phyloP scores from a whole-genome alignment of 2,888 invertebrate species.

The Drosophila infuscata region DNA sequence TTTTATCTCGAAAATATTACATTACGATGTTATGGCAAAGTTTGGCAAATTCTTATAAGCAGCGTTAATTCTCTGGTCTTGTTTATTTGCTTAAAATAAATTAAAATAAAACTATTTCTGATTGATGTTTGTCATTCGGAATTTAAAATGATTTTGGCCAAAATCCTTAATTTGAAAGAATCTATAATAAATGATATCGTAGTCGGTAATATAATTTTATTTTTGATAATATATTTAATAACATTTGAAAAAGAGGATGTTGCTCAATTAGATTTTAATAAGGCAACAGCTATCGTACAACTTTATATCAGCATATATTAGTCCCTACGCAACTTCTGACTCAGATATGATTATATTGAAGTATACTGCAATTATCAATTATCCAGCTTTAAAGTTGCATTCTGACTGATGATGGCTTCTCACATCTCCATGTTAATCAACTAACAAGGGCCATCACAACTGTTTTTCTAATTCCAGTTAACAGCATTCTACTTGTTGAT shows the following conservation, averaged over 20 bases:
- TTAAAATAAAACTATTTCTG: neutral
- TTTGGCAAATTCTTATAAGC: neutral
- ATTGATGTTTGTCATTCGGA: too few relatives aligned
- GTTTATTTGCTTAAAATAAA: neutral
- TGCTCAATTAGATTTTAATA: too few relatives aligned
- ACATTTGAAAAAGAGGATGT: neutral
- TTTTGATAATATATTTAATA: neutral
- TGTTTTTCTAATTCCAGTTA: neutral
- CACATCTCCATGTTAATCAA: neutral
- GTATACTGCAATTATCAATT: neutral
- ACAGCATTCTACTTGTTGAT: neutral
- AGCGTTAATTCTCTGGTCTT: neutral
- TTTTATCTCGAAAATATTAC: neutral
- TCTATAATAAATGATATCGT: too few relatives aligned
- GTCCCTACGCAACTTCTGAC: too few relatives aligned
- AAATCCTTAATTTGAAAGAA: too few relatives aligned
- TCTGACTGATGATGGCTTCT: neutral
- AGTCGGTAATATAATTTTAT: neutral
- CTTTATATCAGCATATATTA: too few relatives aligned
- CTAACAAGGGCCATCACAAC: neutral
- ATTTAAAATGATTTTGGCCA: neutral
- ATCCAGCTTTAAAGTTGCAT: neutral
- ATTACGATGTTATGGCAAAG: neutral
- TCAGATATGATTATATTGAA: too few relatives aligned
- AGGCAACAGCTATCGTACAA: too few relatives aligned